Conservation (phyloP, 2,113 vertebrate species). For the Hypomesus transpacificus region DNA sequence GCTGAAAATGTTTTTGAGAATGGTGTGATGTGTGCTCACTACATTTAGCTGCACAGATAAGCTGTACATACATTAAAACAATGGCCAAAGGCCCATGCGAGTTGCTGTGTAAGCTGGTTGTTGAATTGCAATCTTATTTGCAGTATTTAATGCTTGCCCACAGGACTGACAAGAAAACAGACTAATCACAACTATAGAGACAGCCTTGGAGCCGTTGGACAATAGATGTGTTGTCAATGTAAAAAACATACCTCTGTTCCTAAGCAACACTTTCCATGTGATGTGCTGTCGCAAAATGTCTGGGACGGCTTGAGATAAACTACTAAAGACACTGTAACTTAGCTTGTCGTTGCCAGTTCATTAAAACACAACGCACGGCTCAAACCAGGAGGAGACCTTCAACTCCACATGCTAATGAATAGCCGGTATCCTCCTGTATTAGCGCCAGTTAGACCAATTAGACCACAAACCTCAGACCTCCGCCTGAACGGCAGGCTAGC, state of each 20-base stretch:
- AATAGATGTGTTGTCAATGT: too few relatives aligned
- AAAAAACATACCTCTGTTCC: too few relatives aligned
- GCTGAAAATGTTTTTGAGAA: slow-evolving; percentile 26
- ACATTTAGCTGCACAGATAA: slow-evolving; percentile 56
- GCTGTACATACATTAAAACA: slow-evolving; percentile 53
- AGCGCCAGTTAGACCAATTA: background rate
- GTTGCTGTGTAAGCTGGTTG: slow-evolving; percentile 8
- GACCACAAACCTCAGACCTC: slow-evolving; percentile 17
- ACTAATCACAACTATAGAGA: too few relatives aligned
- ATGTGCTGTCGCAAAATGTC: too few relatives aligned
- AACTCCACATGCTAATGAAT: too few relatives aligned
- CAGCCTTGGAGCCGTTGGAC: too few relatives aligned
- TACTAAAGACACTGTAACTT: too few relatives aligned
- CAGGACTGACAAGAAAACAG: slow-evolving; percentile 50
- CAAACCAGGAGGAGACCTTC: too few relatives aligned
- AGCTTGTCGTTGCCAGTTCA: too few relatives aligned
- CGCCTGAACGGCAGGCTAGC: slow-evolving; percentile 5
- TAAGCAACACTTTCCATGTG: too few relatives aligned
- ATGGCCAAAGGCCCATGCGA: slow-evolving; percentile 21
- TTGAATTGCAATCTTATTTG: slow-evolving; percentile 33
- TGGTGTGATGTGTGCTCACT: slow-evolving; percentile 26
- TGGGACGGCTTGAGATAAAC: too few relatives aligned
- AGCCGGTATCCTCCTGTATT: background rate
- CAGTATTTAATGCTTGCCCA: slow-evolving; percentile 43
- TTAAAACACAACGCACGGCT: too few relatives aligned